Conservation (phyloP, 2,888 invertebrate genomes). For the Tillus elongatus region DNA sequence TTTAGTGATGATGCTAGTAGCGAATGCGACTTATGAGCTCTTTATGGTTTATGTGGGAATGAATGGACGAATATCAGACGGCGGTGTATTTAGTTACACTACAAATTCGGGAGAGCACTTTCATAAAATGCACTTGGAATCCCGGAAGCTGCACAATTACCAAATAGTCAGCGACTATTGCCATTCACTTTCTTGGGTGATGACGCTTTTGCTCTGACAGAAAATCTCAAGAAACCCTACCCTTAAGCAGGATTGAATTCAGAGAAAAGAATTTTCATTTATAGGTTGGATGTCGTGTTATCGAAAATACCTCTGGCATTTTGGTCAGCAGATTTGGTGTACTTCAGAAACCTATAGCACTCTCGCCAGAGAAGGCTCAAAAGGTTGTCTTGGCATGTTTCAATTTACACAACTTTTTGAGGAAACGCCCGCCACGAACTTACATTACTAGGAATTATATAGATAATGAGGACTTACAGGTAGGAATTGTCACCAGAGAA, state of each 20-base stretch:
- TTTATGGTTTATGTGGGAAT: slow-evolving; percentile 23
- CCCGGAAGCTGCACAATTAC: slow-evolving; percentile 13
- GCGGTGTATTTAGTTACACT: slow-evolving; percentile 13
- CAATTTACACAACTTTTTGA: slow-evolving; percentile 18
- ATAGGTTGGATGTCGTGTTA: background rate
- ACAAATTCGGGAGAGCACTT: background rate
- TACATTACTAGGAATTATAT: background rate
- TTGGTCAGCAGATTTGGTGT: background rate
- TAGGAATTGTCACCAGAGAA: slow-evolving; percentile 3
- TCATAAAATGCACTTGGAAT: slow-evolving; percentile 8
- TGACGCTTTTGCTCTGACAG: slow-evolving; percentile 22
- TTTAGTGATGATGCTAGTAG: background rate
- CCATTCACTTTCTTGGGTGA: slow-evolving; percentile 16
- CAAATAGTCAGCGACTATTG: background rate
- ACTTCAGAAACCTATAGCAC: slow-evolving; percentile 2
- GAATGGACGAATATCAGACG: slow-evolving; percentile 18
- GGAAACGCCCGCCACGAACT: background rate
- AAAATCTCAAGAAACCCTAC: slow-evolving; percentile 23
- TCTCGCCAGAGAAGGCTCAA: slow-evolving; percentile 17
- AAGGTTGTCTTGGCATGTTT: slow-evolving; percentile 19
- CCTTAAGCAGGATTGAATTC: slow-evolving; percentile 4
- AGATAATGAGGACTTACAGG: background rate
- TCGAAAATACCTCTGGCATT: background rate
- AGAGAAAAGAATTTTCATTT: slow-evolving; percentile 1
- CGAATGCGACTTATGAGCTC: slow-evolving; percentile 21